Evolutionary conservation across 2,797 vertebrate species (phyloP), one percentile per base, ranked within the genome.

Genomic region (Danio albolineatus): DNA sequence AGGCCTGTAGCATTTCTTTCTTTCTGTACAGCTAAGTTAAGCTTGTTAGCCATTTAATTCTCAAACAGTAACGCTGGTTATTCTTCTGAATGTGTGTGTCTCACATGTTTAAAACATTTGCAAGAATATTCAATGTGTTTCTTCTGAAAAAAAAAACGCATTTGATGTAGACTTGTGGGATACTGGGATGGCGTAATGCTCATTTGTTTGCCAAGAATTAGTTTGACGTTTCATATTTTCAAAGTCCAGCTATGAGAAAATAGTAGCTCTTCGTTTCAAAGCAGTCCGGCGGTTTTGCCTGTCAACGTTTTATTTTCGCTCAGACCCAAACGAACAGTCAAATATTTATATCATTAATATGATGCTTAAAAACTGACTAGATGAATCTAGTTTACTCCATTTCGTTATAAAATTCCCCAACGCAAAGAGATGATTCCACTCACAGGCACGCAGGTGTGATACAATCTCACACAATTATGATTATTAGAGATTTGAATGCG

Each of bases 171-270:
- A 57, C 51, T 16, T 57, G 38, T 56, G 70, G 53, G 70, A 72
- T 53, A 72, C 53, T 28, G 39, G 51, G 39, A 72, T 72, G 17
- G 38, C 2, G 5, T 72, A 51, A 60, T 62, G 44, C 57, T 72
- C 36, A 71, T 72, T 53, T 71, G 48, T 61, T 71, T 72, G 44
- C 46, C 66, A 79, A 61, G 67, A 61, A 71, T 70, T 36, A 69
- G 44, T 77, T 77, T 77, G 28, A 28, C 51, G 43, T 69, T 54
- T 78, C 46, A 49, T 78, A 57, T 78, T 21, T 78, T 78, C 76
- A 78, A 69, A 69, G 76, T 67, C 48, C 51, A 28, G 51, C 9
- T 39, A 51, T 17, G 0, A 48, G 16, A 39, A 53, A 69, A 53
- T 51, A 19, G 53, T 43, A 54, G 19, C 38, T 41, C 12, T 41